These are phyloP conservation scores for Lates calcarifer DNA, from an alignment of 2,113 vertebrate species.

Conservation along the genomic window DNA sequence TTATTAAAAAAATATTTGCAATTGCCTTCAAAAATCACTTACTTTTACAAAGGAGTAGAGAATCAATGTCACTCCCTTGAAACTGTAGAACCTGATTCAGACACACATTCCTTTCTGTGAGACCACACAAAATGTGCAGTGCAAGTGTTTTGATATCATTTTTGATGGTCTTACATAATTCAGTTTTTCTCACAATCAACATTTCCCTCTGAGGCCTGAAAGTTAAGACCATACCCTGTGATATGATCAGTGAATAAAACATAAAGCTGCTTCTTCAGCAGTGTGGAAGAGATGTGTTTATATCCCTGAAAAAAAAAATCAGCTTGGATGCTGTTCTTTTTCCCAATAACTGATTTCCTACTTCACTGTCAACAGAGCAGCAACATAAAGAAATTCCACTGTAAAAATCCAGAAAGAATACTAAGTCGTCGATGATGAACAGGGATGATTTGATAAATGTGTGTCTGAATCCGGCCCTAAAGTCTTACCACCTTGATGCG, in stretches of 20 bases:
- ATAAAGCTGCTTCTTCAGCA: not conserved
- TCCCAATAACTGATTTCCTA: not conserved
- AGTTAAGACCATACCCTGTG: not conserved
- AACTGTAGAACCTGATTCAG: conserved; percentile 65
- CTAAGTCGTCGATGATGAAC: not conserved
- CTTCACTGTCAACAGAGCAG: not conserved
- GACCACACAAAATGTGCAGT: not conserved
- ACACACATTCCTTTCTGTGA: conserved; percentile 47
- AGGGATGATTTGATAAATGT: conserved; percentile 19
- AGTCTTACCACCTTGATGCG: conserved; percentile 47
- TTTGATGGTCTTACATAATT: not conserved
- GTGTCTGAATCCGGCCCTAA: conserved; percentile 71
- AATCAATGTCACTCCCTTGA: conserved; percentile 54
- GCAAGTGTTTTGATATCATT: not conserved
- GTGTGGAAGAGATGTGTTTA: not conserved
- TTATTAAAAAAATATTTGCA: conserved; percentile 27
- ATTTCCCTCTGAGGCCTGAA: not conserved
- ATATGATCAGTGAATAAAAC: conserved; percentile 1
- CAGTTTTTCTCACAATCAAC: not conserved
- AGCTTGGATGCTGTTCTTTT: not conserved
- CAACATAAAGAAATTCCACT: not conserved
- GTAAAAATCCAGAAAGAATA: not conserved
- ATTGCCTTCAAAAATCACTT: conserved; percentile 39
- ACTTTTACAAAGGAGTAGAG: conserved; percentile 40
- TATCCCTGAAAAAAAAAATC: not conserved